Evolutionary conservation across 2,888 invertebrate species (phyloP), one percentile per base, ranked within the genome.

Genomic region (Troilus luridus): DNA sequence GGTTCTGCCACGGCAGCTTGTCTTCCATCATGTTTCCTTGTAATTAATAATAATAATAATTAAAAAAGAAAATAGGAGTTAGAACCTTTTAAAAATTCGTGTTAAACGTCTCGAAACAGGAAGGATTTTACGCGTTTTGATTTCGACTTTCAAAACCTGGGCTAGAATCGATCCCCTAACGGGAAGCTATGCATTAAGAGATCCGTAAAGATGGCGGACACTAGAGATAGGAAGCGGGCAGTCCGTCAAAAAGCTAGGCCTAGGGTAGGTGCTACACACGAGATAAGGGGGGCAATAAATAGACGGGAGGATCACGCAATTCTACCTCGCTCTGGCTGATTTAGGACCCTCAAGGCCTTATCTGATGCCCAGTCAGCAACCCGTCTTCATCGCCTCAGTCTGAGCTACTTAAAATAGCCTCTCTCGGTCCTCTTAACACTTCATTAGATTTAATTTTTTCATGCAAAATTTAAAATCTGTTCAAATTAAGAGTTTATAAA

Each of bases 261-360:
- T 62, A 60, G 58, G n/a, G 56, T 41, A 54, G 60, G 56, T 58
- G 88, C 59, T 88, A 58, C 60, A 41, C 60, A 60, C 88, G 59
- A 88, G 89, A 89, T 89, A 89, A 89, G 67, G 64, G 21, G 62
- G n/a, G 89, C 89, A 89, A 89, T 89, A 89, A 89, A 89, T 89
- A 89, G 89, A 64, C 59, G 89, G 64, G 54, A 54, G 89, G 62
- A 60, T 89, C 89, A 89, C 89, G 89, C 89, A 89, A 89, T 89
- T 64, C 54, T 62, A 64, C 88, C 59, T 9, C 88, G 59, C 11
- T 7, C 27, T 62, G 41, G 24, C 89, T 89, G 89, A 89, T 89
- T 89, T 89, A 89, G n/a, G 64, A 56, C 60, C 64, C 56, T 58
- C n/a, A 8, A 11, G n/a, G 21, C 12, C 88, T n/a, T 89, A 89